Evolutionary conservation across 2,888 invertebrate species (phyloP).

Genomic region (Cryptocephalus primarius): DNA sequence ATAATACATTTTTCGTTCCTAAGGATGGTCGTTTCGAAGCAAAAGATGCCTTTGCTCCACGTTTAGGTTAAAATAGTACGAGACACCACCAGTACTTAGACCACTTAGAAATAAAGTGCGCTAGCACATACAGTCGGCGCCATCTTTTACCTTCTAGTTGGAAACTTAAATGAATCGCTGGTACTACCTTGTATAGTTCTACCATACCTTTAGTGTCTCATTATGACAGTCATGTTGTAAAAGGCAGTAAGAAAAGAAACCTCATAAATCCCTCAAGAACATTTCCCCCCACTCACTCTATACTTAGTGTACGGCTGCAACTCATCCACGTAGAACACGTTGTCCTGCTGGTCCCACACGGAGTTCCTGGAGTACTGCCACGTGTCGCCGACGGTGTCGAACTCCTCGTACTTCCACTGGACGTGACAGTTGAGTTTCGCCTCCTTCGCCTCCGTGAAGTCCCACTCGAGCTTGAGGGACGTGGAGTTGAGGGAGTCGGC

Average conservation of each 20-base stretch:
- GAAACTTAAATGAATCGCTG: no score
- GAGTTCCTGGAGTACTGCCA: constrained; percentile 79
- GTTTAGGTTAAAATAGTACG: background rate
- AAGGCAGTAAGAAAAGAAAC: no score
- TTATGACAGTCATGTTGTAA: no score
- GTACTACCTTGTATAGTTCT: no score
- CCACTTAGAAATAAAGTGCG: no score
- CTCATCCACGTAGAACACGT: constrained; percentile 58
- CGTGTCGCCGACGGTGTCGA: background rate
- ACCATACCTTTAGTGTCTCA: no score
- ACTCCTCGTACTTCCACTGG: constrained; percentile 65
- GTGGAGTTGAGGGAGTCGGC: constrained; percentile 67
- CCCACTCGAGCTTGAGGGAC: constrained; percentile 72
- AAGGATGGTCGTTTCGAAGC: no score
- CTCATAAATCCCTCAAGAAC: no score
- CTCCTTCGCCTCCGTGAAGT: constrained; percentile 47
- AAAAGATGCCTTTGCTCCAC: background rate
- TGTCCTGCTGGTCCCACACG: constrained; percentile 48
- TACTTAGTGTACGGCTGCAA: constrained; percentile 84
- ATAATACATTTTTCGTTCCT: constrained; percentile 1
- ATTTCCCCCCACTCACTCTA: no score
- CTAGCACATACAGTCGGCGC: no score
- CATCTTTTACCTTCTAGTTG: no score
- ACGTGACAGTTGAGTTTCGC: constrained; percentile 48
- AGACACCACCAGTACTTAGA: background rate